Evolutionary conservation across 2,888 invertebrate genomes (phyloP).

Genomic region (Folsomia candida): DNA sequence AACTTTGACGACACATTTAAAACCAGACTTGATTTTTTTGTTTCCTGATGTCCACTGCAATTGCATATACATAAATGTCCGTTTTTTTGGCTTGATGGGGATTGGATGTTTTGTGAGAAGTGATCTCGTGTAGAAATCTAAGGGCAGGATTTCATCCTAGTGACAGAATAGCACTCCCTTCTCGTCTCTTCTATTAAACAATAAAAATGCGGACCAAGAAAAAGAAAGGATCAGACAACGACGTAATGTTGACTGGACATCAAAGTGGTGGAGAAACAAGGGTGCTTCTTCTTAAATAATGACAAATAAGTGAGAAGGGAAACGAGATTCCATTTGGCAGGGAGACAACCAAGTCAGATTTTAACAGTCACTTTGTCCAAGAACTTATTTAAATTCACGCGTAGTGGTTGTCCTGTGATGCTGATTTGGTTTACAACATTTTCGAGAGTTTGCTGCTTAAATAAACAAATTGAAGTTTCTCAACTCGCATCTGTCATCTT

Average conservation of each 20-base stretch:
- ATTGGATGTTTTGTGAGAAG: no score
- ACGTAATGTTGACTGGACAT: neutral
- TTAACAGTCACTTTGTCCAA: neutral
- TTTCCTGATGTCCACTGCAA: no score
- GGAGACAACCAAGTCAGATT: neutral
- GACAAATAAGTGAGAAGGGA: neutral
- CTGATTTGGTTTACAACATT: neutral
- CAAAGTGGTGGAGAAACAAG: constrained; percentile 8
- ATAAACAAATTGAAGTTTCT: neutral
- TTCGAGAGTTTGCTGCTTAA: neutral
- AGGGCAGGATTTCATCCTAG: neutral
- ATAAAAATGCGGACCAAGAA: neutral
- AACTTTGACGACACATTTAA: neutral
- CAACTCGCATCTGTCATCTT: no score
- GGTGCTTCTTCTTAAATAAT: neutral
- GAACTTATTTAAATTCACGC: neutral
- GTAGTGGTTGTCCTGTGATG: no score
- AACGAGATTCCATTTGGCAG: neutral
- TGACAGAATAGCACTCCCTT: constrained; percentile 17
- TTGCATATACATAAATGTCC: no score
- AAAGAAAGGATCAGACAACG: no score
- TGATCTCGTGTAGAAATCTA: constrained; percentile 5
- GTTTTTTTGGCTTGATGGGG: no score
- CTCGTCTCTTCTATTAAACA: no score
- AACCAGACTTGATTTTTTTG: neutral